Conservation (phyloP, 2,888 invertebrate species). For the Folsomia manolachei region DNA sequence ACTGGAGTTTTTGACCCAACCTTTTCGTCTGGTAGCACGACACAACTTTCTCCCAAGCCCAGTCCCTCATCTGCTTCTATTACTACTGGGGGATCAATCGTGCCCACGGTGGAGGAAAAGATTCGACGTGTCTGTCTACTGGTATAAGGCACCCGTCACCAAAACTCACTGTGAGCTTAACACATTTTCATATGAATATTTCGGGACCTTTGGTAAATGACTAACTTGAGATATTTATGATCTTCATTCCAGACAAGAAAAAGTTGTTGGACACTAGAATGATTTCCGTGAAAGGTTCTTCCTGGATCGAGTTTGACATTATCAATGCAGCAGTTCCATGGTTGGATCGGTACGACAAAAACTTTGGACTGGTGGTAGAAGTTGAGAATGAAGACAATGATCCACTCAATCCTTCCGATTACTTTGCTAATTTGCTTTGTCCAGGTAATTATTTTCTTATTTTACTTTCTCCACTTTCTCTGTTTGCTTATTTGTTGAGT, state of each 20-base stretch:
- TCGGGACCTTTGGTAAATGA: no score
- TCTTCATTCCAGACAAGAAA: conserved; percentile 56
- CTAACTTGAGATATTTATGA: not conserved
- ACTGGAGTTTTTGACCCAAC: no score
- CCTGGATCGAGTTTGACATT: conserved; percentile 59
- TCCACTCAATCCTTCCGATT: conserved; percentile 40
- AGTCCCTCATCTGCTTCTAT: conserved; percentile 25
- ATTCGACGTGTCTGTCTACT: conserved; percentile 62
- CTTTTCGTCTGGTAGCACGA: no score
- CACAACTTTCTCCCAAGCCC: conserved; percentile 12
- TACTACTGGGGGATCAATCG: conserved; percentile 9
- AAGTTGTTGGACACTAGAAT: conserved; percentile 58
- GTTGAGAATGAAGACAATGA: conserved; percentile 60
- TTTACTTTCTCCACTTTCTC: no score
- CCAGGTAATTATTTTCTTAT: not conserved
- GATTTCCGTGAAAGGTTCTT: conserved; percentile 53
- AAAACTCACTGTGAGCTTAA: conserved; percentile 61
- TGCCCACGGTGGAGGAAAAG: conserved; percentile 58
- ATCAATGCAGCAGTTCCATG: conserved; percentile 57
- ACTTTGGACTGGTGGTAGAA: conserved; percentile 58
- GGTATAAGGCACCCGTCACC: conserved; percentile 60
- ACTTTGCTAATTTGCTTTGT: conserved; percentile 30
- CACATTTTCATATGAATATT: no score
- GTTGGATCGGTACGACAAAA: conserved; percentile 54
- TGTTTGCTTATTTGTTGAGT: not conserved